Base-by-base conservation (phyloP, 1,140 invertebrate genomes). In the Bombus huntii region DNA sequence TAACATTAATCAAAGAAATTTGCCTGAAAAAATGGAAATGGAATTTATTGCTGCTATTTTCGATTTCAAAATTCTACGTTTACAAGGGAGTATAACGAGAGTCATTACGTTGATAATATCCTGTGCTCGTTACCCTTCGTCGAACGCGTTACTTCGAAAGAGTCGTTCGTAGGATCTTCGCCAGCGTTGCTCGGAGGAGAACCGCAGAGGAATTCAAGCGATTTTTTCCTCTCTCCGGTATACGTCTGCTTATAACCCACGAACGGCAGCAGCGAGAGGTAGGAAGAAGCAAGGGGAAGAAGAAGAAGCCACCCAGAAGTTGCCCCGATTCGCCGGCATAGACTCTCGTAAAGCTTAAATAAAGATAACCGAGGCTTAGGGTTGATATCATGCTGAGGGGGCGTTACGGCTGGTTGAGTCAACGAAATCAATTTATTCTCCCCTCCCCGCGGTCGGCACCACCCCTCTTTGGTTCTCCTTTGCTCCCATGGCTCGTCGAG, bases 371-470 rank as follows among this genome's bases (percentile, higher is more conserved):
- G 92, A 92, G 92, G 93, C 93, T 94, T 94, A 95, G 94, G 89
- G 92, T 94, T 95, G 94, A 94, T 95, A 95, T 94, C 93, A 93
- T 90, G 92, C 92, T 92, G 92, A 94, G 92, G 93, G 94, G 94
- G 93, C 93, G 94, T 95, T 94, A 94, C 93, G 94, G 92, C 92
- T 93, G 93, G 92, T 95, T 95, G 93, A 95, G 88, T 95, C 94
- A 93, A 95, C 94, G 94, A 93, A 95, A 95, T 95, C 94, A 95
- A 95, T 95, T 95, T 95, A 95, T 95, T 94, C 94, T 93, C 92
- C 92, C 93, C 90, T 90, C 92, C 83, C 59, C 85, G 77, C 86
- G 77, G 47, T 74, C 74, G 70, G 86, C 62, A 87, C 87, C 85
- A 88, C 83, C 86, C 86, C 89, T 85, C 81, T 70, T 80, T 57